Evolutionary conservation across 64 coral and sea anemone species (phyloP), one percentile per base, ranked within the genome.

Genomic region (Porites australiensis): DNA sequence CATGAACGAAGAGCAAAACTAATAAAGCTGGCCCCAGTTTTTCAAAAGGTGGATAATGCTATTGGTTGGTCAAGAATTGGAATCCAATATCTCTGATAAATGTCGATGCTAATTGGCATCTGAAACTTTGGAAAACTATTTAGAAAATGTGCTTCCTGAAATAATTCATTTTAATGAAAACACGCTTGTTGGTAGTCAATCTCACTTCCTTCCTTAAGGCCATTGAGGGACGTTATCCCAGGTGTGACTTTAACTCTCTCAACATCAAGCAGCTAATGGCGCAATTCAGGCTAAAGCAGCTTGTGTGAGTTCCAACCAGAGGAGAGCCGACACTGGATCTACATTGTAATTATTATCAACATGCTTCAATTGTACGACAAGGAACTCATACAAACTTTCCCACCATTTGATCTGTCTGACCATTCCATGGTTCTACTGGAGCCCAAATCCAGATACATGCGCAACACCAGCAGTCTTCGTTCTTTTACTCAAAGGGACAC

Each of bases 331-430:
- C 86, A 50, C 86, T 88, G 12, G 86, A 88, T 59, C 86, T 88
- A 22, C n/a, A n/a, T n/a, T n/a, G n/a, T n/a, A n/a, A 88, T 89
- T 13, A 89, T 89, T 4, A 89, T 71, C 4, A 89, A 89, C 50
- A 89, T 89, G 87, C 51, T 71, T 50, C 70, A 89, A 51, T 6
- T 77, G 51, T 89, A 89, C 57, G 72, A 89, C 45, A 89, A 89
- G 58, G 55, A 89, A 22, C 87, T 76, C 18, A 71, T 89, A 43
- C 45, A 89, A 52, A 54, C 49, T 50, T 83, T 58, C n/a, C n/a
- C n/a, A n/a, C n/a, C n/a, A n/a, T n/a, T n/a, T n/a, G n/a, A n/a
- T n/a, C n/a, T n/a, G n/a, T 59, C 64, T 47, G 13, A 61, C 89
- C 58, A 70, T 50, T 55, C 49, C 44, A 22, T 51, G 55, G 51